Evolutionary conservation across 1,140 invertebrate genomes (phyloP).

Genomic region (Ruditapes philippinarum): DNA sequence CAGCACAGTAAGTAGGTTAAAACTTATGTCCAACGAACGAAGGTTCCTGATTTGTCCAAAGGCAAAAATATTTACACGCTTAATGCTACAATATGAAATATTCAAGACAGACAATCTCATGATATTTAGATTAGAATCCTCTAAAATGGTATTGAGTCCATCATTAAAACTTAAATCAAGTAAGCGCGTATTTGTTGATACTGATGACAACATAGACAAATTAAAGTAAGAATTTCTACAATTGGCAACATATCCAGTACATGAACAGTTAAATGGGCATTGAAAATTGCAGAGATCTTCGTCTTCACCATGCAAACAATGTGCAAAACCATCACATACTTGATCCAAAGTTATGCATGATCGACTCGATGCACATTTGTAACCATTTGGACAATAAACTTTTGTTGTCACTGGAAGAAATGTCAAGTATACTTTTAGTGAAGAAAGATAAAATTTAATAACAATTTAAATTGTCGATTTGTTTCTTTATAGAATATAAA

Average conservation of each 20-base stretch:
- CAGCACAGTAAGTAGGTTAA: slow-evolving; percentile 22
- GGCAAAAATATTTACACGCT: not conserved
- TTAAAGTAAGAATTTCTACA: not conserved
- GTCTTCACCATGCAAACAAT: not conserved
- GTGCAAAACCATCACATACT: no score
- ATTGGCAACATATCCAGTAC: not conserved
- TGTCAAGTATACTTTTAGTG: no score
- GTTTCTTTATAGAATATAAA: no score
- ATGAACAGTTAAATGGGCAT: not conserved
- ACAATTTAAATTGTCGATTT: no score
- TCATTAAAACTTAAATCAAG: not conserved
- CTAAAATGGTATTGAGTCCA: not conserved
- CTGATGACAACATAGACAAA: not conserved
- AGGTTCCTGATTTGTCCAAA: not conserved
- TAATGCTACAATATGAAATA: not conserved
- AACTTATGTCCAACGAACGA: slow-evolving; percentile 41
- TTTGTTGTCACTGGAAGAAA: not conserved
- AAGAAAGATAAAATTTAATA: no score
- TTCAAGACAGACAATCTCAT: not conserved
- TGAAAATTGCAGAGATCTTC: not conserved
- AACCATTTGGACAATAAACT: not conserved
- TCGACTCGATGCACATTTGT: not conserved
- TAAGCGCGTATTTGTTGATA: not conserved
- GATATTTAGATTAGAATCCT: not conserved
- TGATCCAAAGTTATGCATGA: not conserved